Conservation (phyloP, 2,888 invertebrate species). For the Drosophila barbarae region DNA sequence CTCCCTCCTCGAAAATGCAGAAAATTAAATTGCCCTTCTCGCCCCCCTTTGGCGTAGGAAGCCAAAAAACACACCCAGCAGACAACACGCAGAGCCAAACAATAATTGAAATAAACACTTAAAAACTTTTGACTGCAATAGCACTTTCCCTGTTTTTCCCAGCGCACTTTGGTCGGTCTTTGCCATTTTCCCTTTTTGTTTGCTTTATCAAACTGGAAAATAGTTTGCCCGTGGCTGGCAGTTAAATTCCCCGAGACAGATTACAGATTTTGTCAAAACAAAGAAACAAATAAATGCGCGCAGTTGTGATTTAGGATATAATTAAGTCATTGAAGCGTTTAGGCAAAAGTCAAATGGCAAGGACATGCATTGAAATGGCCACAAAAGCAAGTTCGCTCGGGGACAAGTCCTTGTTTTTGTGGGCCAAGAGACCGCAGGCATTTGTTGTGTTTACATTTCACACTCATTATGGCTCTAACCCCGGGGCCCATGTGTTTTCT, state of each 20-base stretch:
- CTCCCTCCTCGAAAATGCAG: conserved; percentile 56
- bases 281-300: conserved; percentile 27
- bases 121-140: conserved; percentile 62
- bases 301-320: conserved; percentile 50
- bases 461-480: conserved; percentile 29
- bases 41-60: conserved; percentile 1
- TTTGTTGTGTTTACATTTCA: conserved; percentile 41
- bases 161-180: conserved; percentile 15
- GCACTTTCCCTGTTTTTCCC: conserved; percentile 28
- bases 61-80: conserved; percentile 37
- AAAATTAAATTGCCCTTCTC: conserved; percentile 71
- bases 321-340: conserved; percentile 62
- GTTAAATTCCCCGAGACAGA: conserved; percentile 63
- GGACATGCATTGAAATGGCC: conserved; percentile 19
- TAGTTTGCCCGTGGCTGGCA: conserved; percentile 57
- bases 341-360: conserved; percentile 45
- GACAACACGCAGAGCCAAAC: conserved; percentile 52
- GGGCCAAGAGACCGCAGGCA: conserved; percentile 15
- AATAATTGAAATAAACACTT: conserved; percentile 77
- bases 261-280: conserved; percentile 42
- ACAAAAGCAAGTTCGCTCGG: conserved; percentile 29
- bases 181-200: conserved; percentile 12
- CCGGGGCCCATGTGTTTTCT: conserved; percentile 16
- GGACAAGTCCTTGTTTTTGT: conserved; percentile 25
- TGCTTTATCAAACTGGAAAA: conserved; percentile 44